Base-by-base conservation (phyloP, 2,113 vertebrate species). In the Todiramphus chloris region DNA sequence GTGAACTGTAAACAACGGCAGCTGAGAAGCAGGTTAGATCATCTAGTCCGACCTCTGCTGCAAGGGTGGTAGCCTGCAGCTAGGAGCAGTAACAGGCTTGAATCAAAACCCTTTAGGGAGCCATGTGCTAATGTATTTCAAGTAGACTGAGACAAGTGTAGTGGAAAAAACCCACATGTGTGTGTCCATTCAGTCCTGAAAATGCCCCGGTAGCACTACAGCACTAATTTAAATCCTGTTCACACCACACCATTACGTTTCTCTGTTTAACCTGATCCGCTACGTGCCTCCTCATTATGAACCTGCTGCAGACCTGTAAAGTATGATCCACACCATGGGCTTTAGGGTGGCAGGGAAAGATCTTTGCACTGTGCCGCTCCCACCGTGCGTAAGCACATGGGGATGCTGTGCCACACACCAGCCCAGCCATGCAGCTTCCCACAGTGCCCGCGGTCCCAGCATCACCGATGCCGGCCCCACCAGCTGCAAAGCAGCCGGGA, bases 401-500 rank as follows among this genome's bases (percentile, higher is more conserved):
- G 18, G 17, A 17, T 8, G 1, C 64, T 16, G 31, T 4, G 7
- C 20, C 53, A 25, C 30, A 14, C 3, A 1, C 3, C 2, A 55
- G 56, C 16, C 23, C 4, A 3, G 20, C 31, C 0, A 0, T 4
- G 4, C 37, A 6, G 13, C 5, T 21, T 19, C 21, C 51, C 0
- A 0, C 6, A 1, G 5, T 25, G 17, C 44, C 33, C 1, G 0
- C 12, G 50, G 16, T 20, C 25, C 46, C 28, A 2, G 7, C 56
- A 24, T 1, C 4, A 1, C 41, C 6, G 1, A 0, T 13, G 50
- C 44, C 78, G 1, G 4, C 25, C 4, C 59, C 0, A 0, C 18
- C 14, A 20, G 77, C 66, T 1, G 0, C 8, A 2, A 13, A 35
- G 31, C 53, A 17, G 13, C 37, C 1, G 10, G 21, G 12, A 13